These are phyloP conservation scores for Chionodraco myersi DNA, from an alignment of 2,113 vertebrate genomes.

Conservation along the genomic window DNA sequence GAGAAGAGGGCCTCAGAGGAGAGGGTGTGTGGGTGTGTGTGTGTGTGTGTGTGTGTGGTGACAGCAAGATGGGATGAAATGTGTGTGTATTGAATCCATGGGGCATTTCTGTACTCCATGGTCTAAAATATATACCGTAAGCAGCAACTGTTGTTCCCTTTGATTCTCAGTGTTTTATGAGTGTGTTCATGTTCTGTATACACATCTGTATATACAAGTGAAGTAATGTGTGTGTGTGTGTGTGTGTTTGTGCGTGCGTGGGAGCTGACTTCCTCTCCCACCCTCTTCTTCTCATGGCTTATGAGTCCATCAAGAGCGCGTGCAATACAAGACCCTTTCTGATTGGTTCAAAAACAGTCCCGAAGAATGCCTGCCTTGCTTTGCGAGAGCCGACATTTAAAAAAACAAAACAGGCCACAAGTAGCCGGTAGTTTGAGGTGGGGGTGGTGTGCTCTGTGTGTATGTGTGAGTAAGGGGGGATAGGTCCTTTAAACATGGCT, in stretches of 20 bases:
- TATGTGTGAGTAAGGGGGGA: background rate
- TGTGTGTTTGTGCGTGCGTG: conserved; percentile 10
- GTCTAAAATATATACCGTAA: conserved; percentile 15
- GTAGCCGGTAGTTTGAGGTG: conserved; percentile 29
- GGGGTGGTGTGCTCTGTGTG: conserved; percentile 13
- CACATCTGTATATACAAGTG: conserved; percentile 66
- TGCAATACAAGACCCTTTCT: conserved; percentile 28
- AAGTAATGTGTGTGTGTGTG: conserved; percentile 19
- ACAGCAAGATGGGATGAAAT: conserved; percentile 4
- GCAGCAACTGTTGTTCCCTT: conserved; percentile 38
- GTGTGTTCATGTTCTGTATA: conserved; percentile 57
- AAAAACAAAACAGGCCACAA: conserved; percentile 27
- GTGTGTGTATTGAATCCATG: conserved; percentile 2
- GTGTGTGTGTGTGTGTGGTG: background rate
- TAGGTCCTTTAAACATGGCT: conserved; percentile 79
- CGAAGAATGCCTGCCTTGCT: conserved; percentile 50
- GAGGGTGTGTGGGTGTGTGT: conserved; percentile 31
- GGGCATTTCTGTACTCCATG: conserved; percentile 6
- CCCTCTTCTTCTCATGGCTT: conserved; percentile 57
- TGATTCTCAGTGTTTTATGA: conserved; percentile 12
- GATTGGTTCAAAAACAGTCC: conserved; percentile 52
- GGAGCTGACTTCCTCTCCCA: conserved; percentile 33
- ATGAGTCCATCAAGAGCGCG: conserved; percentile 61
- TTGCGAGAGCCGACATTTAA: conserved; percentile 26
- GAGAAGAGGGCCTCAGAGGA: conserved; percentile 74